Percentiles rank a stretch among this genome's conserved stretches.
These are phyloP conservation scores for Paramisgurnus dabryanus DNA, from an alignment of 2,113 vertebrate genomes.

Conservation along the genomic window DNA sequence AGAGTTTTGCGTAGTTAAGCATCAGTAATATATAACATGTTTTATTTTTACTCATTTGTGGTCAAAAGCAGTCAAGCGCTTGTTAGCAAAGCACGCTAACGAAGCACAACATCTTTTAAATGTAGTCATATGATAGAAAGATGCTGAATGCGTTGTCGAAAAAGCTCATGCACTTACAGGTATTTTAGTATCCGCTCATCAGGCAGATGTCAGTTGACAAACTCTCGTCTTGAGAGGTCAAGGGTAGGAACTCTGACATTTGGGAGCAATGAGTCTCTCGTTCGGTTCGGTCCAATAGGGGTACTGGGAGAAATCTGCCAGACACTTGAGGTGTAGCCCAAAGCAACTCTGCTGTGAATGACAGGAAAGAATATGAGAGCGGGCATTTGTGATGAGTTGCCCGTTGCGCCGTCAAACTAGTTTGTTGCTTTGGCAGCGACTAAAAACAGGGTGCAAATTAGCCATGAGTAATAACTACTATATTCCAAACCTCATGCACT, in stretches of 20 bases:
- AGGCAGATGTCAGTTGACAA: slow-evolving; percentile 24
- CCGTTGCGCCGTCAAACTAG: slow-evolving; percentile 8
- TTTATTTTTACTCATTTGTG: no score
- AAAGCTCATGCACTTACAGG: neutral
- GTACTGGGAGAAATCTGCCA: slow-evolving; percentile 31
- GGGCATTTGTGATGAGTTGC: slow-evolving; percentile 36
- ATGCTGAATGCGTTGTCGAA: neutral
- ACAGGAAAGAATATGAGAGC: slow-evolving; percentile 22
- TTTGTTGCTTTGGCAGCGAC: slow-evolving; percentile 3
- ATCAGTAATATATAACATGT: no score
- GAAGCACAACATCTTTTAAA: neutral
- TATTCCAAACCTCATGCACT: slow-evolving; percentile 7
- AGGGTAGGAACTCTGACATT: slow-evolving; percentile 15
- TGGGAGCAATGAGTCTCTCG: slow-evolving; percentile 8
- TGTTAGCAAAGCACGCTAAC: no score
- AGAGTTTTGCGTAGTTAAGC: no score
- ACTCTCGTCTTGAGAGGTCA: slow-evolving; percentile 19
- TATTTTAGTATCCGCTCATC: neutral
- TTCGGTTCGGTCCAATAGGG: neutral
- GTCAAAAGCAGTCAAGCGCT: no score
- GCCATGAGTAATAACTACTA: slow-evolving; percentile 14
- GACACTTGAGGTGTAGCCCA: slow-evolving; percentile 20
- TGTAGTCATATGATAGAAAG: neutral
- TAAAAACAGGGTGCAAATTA: slow-evolving; percentile 36
- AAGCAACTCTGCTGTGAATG: slow-evolving; percentile 4